Evolutionary conservation across 2,113 vertebrate species (phyloP).

Genomic region (Pseudorectes ferrugineus): DNA sequence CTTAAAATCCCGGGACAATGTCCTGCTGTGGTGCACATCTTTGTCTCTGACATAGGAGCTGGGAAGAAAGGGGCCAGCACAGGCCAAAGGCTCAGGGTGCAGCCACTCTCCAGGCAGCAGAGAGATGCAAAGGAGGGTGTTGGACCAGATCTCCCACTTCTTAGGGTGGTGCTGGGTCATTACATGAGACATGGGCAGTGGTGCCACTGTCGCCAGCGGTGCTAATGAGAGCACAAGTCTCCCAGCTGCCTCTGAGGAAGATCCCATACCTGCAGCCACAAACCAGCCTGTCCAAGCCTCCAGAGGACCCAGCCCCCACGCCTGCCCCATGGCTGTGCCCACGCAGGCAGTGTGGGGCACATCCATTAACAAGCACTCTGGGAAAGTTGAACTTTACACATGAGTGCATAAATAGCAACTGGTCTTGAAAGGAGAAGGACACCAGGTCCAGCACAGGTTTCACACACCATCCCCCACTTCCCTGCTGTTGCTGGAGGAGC

Average conservation of each 20-base stretch:
- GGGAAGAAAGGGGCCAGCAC: neutral
- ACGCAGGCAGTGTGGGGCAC: accelerated
- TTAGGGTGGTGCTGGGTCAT: neutral
- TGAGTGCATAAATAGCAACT: neutral
- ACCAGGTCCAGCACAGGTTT: neutral
- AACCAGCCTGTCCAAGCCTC: neutral
- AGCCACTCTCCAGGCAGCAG: neutral
- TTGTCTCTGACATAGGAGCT: neutral
- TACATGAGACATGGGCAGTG: neutral
- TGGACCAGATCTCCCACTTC: neutral
- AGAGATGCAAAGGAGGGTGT: neutral
- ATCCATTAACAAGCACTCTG: neutral
- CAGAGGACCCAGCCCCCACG: neutral
- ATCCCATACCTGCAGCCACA: neutral
- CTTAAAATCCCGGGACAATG: neutral
- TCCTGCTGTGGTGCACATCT: neutral
- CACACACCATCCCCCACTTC: neutral
- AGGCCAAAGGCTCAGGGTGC: neutral
- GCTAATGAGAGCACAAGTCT: neutral
- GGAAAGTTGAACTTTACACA: neutral
- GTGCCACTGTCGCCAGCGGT: neutral
- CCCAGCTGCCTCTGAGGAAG: neutral
- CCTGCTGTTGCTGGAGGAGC: neutral
- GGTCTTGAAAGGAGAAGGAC: neutral
- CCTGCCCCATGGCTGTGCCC: accelerated